Evolutionary conservation across 2,113 vertebrate species (phyloP).

Genomic region (Seriola dumerili): DNA sequence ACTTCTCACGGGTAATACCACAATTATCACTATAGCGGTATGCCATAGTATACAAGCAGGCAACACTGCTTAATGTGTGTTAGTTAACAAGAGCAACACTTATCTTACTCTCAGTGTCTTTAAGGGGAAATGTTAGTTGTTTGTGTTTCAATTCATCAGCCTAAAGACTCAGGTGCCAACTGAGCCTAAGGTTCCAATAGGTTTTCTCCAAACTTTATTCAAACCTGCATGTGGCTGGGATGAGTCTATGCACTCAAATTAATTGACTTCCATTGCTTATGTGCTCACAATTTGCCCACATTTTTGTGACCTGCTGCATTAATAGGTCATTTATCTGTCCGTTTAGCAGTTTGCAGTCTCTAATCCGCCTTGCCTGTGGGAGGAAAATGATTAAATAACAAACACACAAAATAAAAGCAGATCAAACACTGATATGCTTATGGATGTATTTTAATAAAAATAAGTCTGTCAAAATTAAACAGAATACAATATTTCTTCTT

Average conservation of each 20-base stretch:
- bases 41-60: background rate
- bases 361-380: background rate
- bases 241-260: background rate
- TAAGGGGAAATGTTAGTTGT: too few relatives aligned
- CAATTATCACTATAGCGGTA: background rate
- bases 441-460: constrained; percentile 99
- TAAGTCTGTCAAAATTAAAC: constrained; percentile 99
- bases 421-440: constrained; percentile 82
- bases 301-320: background rate
- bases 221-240: too few relatives aligned
- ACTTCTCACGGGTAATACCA: background rate
- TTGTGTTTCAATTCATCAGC: too few relatives aligned
- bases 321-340: background rate
- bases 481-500: constrained; percentile 92
- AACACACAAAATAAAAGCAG: constrained; percentile 35
- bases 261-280: background rate
- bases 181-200: too few relatives aligned
- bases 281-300: background rate
- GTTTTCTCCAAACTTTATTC: too few relatives aligned
- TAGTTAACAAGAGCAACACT: background rate
- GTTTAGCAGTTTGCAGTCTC: background rate
- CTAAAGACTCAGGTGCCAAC: too few relatives aligned
- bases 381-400: background rate
- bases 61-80: background rate
- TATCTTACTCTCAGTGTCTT: too few relatives aligned